These are phyloP conservation scores for Tenthredo amoena DNA, from an alignment of 2,888 invertebrate genomes.

Conservation along the genomic window DNA sequence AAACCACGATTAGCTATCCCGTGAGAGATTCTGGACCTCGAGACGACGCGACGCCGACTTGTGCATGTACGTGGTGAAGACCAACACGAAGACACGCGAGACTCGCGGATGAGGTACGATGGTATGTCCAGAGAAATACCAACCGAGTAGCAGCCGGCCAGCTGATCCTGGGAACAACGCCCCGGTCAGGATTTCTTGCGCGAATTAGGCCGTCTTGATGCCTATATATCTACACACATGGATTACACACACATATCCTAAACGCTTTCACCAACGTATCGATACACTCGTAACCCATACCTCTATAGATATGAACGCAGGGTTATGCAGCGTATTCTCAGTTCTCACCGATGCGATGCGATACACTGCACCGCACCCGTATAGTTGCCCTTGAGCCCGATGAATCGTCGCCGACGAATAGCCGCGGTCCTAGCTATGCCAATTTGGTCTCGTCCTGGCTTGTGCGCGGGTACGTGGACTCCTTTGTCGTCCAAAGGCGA, in stretches of 20 bases:
- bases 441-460: conserved; percentile 47
- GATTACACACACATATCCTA: background rate
- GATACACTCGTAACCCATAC: conserved; percentile 3
- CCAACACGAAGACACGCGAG: conserved; percentile 30
- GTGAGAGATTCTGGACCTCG: conserved; percentile 43
- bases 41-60: conserved; percentile 41
- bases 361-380: conserved; percentile 18
- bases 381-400: conserved; percentile 38
- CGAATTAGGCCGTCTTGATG: conserved; percentile 76
- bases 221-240: conserved; percentile 19
- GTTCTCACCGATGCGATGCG: conserved; percentile 45
- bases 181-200: conserved; percentile 73
- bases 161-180: conserved; percentile 78
- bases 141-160: conserved; percentile 69
- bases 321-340: conserved; percentile 35
- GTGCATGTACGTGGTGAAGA: conserved; percentile 16
- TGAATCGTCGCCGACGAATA: conserved; percentile 51
- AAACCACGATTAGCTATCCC: conserved; percentile 45
- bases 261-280: background rate
- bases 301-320: conserved; percentile 30
- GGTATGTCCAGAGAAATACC: conserved; percentile 73
- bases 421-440: conserved; percentile 51
- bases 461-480: conserved; percentile 16
- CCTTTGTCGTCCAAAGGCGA: conserved; percentile 50
- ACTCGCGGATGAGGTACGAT: conserved; percentile 70